A percentile compares a stretch with the other conserved stretches of the same genome.
phyloP scores from a whole-genome alignment of 2,113 vertebrate genomes.

The Micronisus gabar region DNA sequence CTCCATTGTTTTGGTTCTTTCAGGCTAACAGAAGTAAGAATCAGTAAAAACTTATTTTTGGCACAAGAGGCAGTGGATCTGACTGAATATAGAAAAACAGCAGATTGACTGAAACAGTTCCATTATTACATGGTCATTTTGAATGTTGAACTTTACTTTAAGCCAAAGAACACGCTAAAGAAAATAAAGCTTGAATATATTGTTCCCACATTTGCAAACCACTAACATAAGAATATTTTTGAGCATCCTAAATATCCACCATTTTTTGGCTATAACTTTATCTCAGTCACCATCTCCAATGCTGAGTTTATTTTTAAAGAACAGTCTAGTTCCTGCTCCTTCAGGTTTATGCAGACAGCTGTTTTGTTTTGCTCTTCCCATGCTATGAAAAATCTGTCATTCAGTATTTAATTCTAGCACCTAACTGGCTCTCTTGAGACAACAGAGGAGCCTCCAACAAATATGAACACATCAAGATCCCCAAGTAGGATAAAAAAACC shows the following conservation, averaged over 20 bases:
- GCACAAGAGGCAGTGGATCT: background rate
- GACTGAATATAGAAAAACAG: slow-evolving; percentile 30
- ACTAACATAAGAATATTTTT: slow-evolving; percentile 55
- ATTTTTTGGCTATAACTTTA: slow-evolving; percentile 56
- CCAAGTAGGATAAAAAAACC: slow-evolving; percentile 34
- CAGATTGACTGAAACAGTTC: slow-evolving; percentile 17
- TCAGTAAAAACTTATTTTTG: slow-evolving; percentile 48
- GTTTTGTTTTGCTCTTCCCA: slow-evolving; percentile 60
- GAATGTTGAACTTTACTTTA: slow-evolving; percentile 35
- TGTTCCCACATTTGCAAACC: slow-evolving; percentile 71
- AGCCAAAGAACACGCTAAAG: slow-evolving; percentile 58
- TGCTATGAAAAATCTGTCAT: slow-evolving; percentile 63
- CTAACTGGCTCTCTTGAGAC: slow-evolving; percentile 55
- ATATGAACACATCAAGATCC: slow-evolving; percentile 43
- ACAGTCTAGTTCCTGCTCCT: slow-evolving; percentile 52
- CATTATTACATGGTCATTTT: slow-evolving; percentile 55
- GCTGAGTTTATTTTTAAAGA: slow-evolving; percentile 70
- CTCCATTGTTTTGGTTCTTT: background rate
- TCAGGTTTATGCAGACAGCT: slow-evolving; percentile 58
- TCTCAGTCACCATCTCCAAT: slow-evolving; percentile 60
- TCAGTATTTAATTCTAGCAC: slow-evolving; percentile 53
- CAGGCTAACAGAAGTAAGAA: slow-evolving; percentile 12
- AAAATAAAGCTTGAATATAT: slow-evolving; percentile 65
- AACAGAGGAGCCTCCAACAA: slow-evolving; percentile 51
- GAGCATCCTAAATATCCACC: slow-evolving; percentile 59